Evolutionary conservation across 2,113 vertebrate genomes (phyloP).

Genomic region (Furnarius figulus): DNA sequence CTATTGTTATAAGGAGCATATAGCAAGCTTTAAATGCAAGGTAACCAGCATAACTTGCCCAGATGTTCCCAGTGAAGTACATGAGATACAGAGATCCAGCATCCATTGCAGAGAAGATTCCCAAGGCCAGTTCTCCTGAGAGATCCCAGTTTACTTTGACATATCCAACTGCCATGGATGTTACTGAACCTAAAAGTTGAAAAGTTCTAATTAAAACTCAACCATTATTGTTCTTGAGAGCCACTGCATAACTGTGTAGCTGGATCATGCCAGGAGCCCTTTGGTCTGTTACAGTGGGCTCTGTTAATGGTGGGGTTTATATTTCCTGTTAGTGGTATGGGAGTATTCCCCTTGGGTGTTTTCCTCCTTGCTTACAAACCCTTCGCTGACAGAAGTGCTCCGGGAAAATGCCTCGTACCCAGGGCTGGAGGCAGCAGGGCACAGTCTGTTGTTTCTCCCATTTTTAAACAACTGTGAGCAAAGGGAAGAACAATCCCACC

Average conservation of each 20-base stretch:
- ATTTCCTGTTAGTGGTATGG: neutral
- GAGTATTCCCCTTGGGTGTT: neutral
- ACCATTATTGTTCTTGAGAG: neutral
- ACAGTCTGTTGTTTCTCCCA: neutral
- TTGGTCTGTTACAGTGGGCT: neutral
- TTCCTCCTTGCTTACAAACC: neutral
- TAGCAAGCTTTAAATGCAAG: constrained; percentile 88
- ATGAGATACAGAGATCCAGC: constrained; percentile 83
- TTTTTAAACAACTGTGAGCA: neutral
- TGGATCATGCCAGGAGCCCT: neutral
- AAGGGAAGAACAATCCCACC: neutral
- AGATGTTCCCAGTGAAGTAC: constrained; percentile 83
- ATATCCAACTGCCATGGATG: constrained; percentile 84
- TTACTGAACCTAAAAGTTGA: constrained; percentile 79
- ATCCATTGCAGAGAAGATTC: constrained; percentile 82
- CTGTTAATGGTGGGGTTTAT: neutral
- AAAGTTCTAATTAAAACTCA: neutral
- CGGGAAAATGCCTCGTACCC: neutral
- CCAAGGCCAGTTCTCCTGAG: constrained; percentile 87
- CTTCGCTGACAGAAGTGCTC: neutral
- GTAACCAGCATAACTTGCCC: constrained; percentile 86
- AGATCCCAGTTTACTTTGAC: constrained; percentile 83
- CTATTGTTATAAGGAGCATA: constrained; percentile 91
- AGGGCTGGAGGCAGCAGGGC: neutral
- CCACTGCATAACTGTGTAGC: neutral